Evolutionary conservation across 2,113 vertebrate genomes (phyloP), one percentile per base, ranked within the genome.

Genomic region (Callithrix jacchus): DNA sequence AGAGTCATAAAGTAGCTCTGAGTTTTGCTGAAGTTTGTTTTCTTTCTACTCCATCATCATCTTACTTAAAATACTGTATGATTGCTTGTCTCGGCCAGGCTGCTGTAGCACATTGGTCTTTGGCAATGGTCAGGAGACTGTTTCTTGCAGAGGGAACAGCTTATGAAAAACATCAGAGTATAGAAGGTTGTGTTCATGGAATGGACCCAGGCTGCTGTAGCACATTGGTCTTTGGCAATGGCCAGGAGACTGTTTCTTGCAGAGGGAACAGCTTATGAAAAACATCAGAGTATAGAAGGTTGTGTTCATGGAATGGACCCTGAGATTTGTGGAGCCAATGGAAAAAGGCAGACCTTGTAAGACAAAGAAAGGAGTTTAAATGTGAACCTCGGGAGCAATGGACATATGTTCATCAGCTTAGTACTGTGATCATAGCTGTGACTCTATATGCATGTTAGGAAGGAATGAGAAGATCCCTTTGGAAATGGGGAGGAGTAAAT

Each of bases 101-200:
- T 25, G 8, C 27, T 27, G 3, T 54, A 11, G 2, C 13, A 14
- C 47, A 27, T 16, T 52, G n/a, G 11, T 7, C 3, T 47, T 27
- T 9, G 17, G n/a, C 37, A 17, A 58, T 17, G 11, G 8, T 2
- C 37, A 40, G 37, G 4, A 20, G 4, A 40, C 17, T 6, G 11
- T 49, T 64, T 2, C 2, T 11, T 45, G 20, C 2, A 25, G n/a
- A 66, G 2, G 7, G 3, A 40, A 5, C 4, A 32, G 2, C 4
- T 64, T 56, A 27, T 6, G n/a, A 47, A 37, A 12, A 40, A 1
- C 32, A 56, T 5, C 2, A 23, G 25, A 13, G 8, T 42, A 5
- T 8, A 37, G 8, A 45, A 45, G 18, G 0, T 23, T 84, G 10
- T 32, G n/a, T 47, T 32, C 1, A 30, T 54, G 9, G 18, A 4